Conservation (phyloP, 2,113 vertebrate species). For the Hoplias malabaricus region DNA sequence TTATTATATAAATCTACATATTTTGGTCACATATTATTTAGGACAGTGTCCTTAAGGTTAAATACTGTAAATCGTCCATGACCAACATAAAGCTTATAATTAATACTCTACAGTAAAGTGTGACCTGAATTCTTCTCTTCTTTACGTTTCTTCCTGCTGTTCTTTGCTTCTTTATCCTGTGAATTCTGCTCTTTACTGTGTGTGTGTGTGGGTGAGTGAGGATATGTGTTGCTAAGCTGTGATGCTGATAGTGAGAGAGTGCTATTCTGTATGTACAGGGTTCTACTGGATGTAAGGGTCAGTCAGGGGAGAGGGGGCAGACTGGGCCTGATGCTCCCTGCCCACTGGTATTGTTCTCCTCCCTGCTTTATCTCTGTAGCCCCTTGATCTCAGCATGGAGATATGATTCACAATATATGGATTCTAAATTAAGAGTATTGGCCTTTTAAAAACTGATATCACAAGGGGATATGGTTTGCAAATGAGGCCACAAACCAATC, state of each 20-base stretch:
- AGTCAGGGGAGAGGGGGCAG: conserved; percentile 43
- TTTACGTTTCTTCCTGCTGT: conserved; percentile 9
- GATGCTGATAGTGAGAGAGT: not conserved
- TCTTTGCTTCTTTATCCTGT: conserved; percentile 23
- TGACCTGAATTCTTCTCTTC: not conserved
- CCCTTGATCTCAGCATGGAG: conserved; percentile 9
- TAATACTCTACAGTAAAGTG: not conserved
- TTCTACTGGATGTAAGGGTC: conserved; percentile 51
- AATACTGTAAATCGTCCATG: too few relatives aligned
- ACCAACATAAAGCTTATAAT: too few relatives aligned
- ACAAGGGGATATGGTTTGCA: too few relatives aligned
- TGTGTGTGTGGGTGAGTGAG: conserved; percentile 7
- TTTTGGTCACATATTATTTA: too few relatives aligned
- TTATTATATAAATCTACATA: too few relatives aligned
- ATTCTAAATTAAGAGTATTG: too few relatives aligned
- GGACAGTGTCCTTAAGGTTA: too few relatives aligned
- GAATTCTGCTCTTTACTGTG: conserved; percentile 5
- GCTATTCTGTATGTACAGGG: conserved; percentile 42
- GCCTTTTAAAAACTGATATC: too few relatives aligned
- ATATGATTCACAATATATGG: not conserved
- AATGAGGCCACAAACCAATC: too few relatives aligned
- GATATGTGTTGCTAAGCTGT: not conserved
- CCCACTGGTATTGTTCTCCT: conserved; percentile 56
- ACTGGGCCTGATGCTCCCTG: conserved; percentile 47
- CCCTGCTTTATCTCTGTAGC: conserved; percentile 23